These are phyloP conservation scores for Caenorhabditis brenneri DNA, from an alignment of 1,140 invertebrate genomes.

Conservation along the genomic window DNA sequence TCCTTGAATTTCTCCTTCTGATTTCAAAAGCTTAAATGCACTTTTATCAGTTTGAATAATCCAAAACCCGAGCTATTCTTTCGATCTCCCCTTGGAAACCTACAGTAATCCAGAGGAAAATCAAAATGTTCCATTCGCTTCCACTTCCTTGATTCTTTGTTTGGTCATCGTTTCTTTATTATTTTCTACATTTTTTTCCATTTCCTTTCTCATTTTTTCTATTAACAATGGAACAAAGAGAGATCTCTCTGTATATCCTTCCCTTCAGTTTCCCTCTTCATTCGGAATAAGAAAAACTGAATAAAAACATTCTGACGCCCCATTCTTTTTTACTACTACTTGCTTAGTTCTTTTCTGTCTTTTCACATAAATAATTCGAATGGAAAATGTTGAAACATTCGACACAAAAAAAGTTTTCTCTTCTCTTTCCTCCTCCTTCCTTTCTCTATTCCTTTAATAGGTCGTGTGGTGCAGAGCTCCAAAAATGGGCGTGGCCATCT, in stretches of 20 bases:
- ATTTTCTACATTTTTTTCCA: neutral
- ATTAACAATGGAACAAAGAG: constrained; percentile 22
- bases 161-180: neutral
- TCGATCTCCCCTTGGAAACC: neutral
- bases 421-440: neutral
- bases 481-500: constrained; percentile 17
- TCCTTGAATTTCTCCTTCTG: too few relatives aligned
- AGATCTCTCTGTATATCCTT: neutral
- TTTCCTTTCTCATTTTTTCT: neutral
- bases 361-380: constrained; percentile 39
- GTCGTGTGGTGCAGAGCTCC: neutral
- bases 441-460: constrained; percentile 28
- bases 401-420: neutral
- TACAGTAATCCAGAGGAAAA: neutral
- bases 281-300: neutral
- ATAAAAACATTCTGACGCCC: neutral
- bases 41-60: too few relatives aligned
- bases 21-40: too few relatives aligned
- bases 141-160: neutral
- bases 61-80: too few relatives aligned
- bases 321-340: neutral
- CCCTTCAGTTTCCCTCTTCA: constrained; percentile 5
- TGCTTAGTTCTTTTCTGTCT: constrained; percentile 19
- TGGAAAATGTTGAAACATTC: constrained; percentile 32
- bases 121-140: neutral